Base-by-base conservation (phyloP, 2,113 vertebrate species). In the Toxotes chatareus region DNA sequence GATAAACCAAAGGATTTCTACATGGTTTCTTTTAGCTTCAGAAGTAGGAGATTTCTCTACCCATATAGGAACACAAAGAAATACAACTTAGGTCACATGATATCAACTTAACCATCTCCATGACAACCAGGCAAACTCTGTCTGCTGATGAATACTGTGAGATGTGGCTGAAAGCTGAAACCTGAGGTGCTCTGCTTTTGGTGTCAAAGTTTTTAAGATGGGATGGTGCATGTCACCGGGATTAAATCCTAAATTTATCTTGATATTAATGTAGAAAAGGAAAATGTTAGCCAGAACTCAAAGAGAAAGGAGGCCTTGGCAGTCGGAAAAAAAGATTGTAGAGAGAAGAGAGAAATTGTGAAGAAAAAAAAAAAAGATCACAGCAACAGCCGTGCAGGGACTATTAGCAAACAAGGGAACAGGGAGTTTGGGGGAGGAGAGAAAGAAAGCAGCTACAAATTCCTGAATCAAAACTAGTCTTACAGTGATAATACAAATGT, bases 381-480 rank as follows among this genome's bases (percentile, higher is more conserved):
- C 61, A 68, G 27, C 4, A 42, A 70, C 40, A 73, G 59, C 63
- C 77, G 81, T 17, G 49, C 31, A 77, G 68, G 61, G 68, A 77
- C 12, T 31, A 36, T 70, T 73, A 80, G 38, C 42, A 84, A 86
- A 80, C 64, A 55, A 73, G 65, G 1, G 60, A 70, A 36, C 16
- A 56, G 63, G 78, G 62, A 62, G 66, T 23, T 83, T 61, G 34
- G 53, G 34, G 46, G 72, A 86, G 47, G 85, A 73, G 63, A 62
- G 51, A 36, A 44, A 53, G 34, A 81, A 88, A 77, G 71, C 53
- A 57, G 23, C 59, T 4, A 60, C 31, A 63, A 32, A 82, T 42
- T 83, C 65, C 38, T 36, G 67, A 77, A 73, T 78, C 69, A 63
- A 36, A 80, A 82, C 51, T 68, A 36, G 75, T 76, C 67, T 53